Base-by-base conservation (phyloP, 2,113 vertebrate genomes). In the Cephalophus harveyi region DNA sequence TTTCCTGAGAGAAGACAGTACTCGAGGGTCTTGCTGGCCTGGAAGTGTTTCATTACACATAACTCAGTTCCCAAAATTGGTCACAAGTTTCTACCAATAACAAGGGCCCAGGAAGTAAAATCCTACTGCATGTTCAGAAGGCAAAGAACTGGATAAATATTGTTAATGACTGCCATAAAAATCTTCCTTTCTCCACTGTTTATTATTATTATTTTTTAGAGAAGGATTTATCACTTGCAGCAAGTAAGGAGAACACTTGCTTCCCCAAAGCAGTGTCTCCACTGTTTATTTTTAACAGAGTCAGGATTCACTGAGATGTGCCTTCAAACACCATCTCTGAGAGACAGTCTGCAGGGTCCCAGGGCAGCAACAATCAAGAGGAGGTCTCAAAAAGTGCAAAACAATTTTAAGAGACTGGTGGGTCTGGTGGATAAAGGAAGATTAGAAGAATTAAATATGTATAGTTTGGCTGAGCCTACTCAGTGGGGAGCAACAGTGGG, bases 401-500 rank as follows among this genome's bases (percentile, higher is more conserved):
- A 89, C 95, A 79, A 95, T 97, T 97, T 96, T 85, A 96, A 89
- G 92, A 96, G 71, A 74, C 96, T 91, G 78, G 71, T 76, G 71
- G 36, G 82, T 52, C 96, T 94, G 79, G 64, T 25, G 28, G 91
- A 93, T 96, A 93, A 95, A 96, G 89, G 21, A 85, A 97, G 94
- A 98, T 97, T 46, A 93, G 76, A 86, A 96, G 95, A 97, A 98
- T 98, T 97, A 97, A 98, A 97, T 97, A 97, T 97, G 93, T 94
- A 97, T 94, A 82, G 83, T 93, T 95, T 96, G 64, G 84, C 93
- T 96, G 93, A 98, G 95, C 95, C 97, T 91, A 87, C 91, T 43
- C 97, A 96, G 97, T 57, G 82, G 97, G 98, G 64, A 97, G 64
- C 83, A 90, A 74, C 91, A 88, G 97, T 94, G 83, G 98, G 98